Percentiles rank a stretch among this genome's conserved stretches.
These are phyloP conservation scores for Elysia chlorotica DNA, from an alignment of 1,140 invertebrate species.

Conservation along the genomic window DNA sequence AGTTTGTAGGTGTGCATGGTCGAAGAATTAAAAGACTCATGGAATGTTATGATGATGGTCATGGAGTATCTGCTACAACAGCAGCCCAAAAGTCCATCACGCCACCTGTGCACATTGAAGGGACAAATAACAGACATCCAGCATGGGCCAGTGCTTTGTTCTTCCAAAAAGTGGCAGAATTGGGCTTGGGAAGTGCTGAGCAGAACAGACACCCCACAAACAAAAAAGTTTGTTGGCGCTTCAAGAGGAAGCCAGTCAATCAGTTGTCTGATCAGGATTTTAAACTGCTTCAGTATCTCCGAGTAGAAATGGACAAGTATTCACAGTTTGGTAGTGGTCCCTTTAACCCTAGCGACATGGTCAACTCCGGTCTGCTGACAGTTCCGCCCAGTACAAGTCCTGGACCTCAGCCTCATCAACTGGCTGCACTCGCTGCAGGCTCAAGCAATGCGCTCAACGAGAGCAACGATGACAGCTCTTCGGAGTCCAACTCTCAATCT, in stretches of 20 bases:
- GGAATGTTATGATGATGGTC: constrained; percentile 38
- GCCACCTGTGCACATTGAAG: constrained; percentile 33
- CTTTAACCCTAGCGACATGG: constrained; percentile 15
- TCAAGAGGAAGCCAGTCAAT: constrained; percentile 30
- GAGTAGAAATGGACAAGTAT: constrained; percentile 37
- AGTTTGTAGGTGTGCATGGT: constrained; percentile 34
- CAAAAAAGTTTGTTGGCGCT: constrained; percentile 36
- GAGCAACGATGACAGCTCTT: no score
- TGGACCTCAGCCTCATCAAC: neutral
- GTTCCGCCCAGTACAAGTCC: neutral
- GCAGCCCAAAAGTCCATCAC: constrained; percentile 41
- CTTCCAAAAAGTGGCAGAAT: constrained; percentile 31
- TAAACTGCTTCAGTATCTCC: constrained; percentile 31
- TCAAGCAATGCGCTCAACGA: constrained; percentile 6
- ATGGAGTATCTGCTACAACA: constrained; percentile 38
- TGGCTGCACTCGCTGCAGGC: constrained; percentile 5
- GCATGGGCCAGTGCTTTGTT: constrained; percentile 35
- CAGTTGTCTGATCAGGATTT: constrained; percentile 29
- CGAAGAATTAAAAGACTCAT: constrained; percentile 35
- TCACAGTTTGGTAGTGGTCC: constrained; percentile 25
- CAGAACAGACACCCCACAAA: constrained; percentile 38
- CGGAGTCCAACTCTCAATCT: no score
- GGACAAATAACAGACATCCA: constrained; percentile 38
- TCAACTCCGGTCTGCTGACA: constrained; percentile 12
- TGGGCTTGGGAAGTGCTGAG: constrained; percentile 31